These are phyloP conservation scores for Baronia brevicornis DNA, from an alignment of 2,888 invertebrate genomes.

Conservation along the genomic window DNA sequence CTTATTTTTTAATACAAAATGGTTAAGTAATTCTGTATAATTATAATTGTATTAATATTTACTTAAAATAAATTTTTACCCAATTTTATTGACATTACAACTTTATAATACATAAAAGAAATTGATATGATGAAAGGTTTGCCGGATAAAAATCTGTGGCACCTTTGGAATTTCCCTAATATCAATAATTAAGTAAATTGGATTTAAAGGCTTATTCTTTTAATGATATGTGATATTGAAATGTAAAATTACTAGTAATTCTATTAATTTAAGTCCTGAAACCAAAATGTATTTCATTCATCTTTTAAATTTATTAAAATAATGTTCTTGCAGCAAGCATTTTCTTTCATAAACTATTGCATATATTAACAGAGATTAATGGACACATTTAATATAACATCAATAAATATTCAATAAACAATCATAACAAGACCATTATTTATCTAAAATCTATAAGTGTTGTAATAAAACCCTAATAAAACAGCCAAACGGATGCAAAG, in stretches of 20 bases:
- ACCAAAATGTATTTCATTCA: constrained; percentile 3
- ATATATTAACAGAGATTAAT: constrained; percentile 7
- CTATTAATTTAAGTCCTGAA: not conserved
- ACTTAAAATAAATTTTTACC: constrained; percentile 1
- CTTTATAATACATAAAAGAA: too few relatives aligned
- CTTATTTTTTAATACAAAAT: constrained; percentile 1
- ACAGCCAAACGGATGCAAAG: constrained; percentile 26
- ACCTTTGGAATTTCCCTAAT: constrained; percentile 8
- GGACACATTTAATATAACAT: too few relatives aligned
- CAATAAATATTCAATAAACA: too few relatives aligned
- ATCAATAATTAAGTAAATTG: constrained; percentile 17
- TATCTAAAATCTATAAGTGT: constrained; percentile 1
- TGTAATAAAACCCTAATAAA: constrained; percentile 6
- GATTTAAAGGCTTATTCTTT: constrained; percentile 16
- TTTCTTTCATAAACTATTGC: constrained; percentile 8
- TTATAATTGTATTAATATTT: constrained; percentile 9
- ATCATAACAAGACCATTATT: too few relatives aligned
- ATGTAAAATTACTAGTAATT: constrained; percentile 15
- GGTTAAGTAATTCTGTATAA: not conserved
- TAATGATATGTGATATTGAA: constrained; percentile 19
- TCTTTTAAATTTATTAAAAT: constrained; percentile 5
- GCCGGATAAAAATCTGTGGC: constrained; percentile 14
- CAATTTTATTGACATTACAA: constrained; percentile 6
- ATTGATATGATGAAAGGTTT: too few relatives aligned
- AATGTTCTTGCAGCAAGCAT: not conserved